These are phyloP conservation scores for Heliconius ethilla DNA, from an alignment of 2,888 invertebrate genomes.

Conservation along the genomic window DNA sequence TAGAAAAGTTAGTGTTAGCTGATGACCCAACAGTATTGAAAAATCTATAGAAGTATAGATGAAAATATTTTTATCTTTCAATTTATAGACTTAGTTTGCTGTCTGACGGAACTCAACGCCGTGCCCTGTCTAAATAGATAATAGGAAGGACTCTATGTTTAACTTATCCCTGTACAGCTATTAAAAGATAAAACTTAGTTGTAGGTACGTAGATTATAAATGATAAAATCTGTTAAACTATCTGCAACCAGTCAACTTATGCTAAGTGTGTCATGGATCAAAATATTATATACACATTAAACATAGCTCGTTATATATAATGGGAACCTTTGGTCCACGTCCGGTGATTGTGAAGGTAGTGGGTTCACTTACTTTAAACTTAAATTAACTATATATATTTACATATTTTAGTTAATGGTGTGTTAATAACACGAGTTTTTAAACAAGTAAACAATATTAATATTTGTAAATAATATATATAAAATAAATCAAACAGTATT, in stretches of 20 bases:
- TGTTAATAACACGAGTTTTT: too few relatives aligned
- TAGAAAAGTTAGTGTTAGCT: not conserved
- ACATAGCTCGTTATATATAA: too few relatives aligned
- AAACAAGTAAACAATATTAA: too few relatives aligned
- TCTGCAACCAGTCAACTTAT: constrained; percentile 1
- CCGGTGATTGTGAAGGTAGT: too few relatives aligned
- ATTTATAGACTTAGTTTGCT: not conserved
- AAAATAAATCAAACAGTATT: not conserved
- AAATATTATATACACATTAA: constrained; percentile 13
- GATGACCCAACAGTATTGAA: not conserved
- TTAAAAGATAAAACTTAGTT: not conserved
- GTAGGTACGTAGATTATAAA: not conserved
- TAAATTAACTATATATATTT: too few relatives aligned
- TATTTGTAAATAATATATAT: too few relatives aligned
- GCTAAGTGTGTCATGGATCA: constrained; percentile 23
- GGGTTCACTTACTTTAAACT: too few relatives aligned
- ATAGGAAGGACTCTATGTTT: too few relatives aligned
- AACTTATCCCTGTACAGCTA: too few relatives aligned
- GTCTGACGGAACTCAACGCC: not conserved
- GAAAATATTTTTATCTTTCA: too few relatives aligned
- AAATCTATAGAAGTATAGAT: not conserved
- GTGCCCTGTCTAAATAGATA: not conserved
- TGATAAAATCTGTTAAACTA: constrained; percentile 20
- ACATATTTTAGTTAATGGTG: too few relatives aligned
- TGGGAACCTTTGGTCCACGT: too few relatives aligned